These are phyloP conservation scores for Hippasteria phrygiana DNA, from an alignment of 53 echinoderm and acorn worm genomes.

Conservation along the genomic window DNA sequence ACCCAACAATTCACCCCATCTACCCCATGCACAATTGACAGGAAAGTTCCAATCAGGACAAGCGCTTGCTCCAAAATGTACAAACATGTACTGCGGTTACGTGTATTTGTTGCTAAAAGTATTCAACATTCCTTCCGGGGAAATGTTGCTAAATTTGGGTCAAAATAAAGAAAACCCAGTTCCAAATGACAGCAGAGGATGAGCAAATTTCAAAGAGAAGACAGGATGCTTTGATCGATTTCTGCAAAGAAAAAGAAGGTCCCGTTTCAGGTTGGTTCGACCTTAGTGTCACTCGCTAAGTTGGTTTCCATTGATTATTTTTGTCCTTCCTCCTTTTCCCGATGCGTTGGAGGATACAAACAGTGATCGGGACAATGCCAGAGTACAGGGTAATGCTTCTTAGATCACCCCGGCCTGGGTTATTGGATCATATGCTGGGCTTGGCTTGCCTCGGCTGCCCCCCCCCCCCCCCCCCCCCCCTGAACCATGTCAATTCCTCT, in stretches of 20 bases:
- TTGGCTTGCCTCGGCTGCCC: not conserved
- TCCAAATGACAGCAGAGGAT: too few species aligned
- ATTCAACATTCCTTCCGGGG: too few species aligned
- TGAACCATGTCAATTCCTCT: slow-evolving; percentile 1
- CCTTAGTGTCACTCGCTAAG: slow-evolving; percentile 26
- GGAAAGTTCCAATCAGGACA: too few species aligned
- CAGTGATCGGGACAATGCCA: not conserved
- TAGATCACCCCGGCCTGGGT: not conserved
- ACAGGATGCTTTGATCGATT: not conserved
- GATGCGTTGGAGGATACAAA: not conserved
- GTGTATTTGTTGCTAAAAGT: too few species aligned
- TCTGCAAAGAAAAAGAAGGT: not conserved
- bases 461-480: not conserved
- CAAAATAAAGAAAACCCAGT: too few species aligned
- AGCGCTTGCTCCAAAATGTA: too few species aligned
- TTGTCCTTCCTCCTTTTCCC: not conserved
- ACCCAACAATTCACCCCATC: too few species aligned
- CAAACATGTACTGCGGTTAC: too few species aligned
- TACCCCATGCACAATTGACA: too few species aligned
- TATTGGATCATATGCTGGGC: not conserved
- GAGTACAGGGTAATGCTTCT: not conserved
- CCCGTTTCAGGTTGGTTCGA: not conserved
- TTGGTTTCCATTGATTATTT: slow-evolving; percentile 24
- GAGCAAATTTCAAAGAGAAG: too few species aligned
- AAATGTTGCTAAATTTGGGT: too few species aligned